phyloP scores from a whole-genome alignment of 2,888 invertebrate species.

The Cacoxenus indagator region DNA sequence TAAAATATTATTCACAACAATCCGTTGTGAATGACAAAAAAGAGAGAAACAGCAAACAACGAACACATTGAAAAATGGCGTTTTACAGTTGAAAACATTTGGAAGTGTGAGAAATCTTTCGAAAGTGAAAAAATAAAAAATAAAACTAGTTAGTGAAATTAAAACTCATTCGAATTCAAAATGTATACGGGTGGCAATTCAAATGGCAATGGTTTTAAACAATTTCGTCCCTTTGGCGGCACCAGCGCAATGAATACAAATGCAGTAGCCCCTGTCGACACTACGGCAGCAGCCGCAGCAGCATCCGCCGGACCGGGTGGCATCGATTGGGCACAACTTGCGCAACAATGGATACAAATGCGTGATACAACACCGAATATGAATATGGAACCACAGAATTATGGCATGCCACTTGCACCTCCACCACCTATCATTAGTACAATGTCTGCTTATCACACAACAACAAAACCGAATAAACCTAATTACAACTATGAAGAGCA shows the following conservation, averaged over 20 bases:
- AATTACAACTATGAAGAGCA: conserved; percentile 73
- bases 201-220: conserved; percentile 70
- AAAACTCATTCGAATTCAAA: conserved; percentile 2
- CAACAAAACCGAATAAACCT: conserved; percentile 24
- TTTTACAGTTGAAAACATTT: conserved; percentile 16
- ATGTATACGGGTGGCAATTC: conserved; percentile 68
- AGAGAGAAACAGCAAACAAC: not conserved
- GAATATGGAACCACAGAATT: conserved; percentile 33
- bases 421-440: conserved; percentile 71
- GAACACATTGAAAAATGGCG: conserved; percentile 50
- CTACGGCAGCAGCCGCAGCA: not conserved
- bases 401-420: conserved; percentile 73
- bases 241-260: conserved; percentile 6
- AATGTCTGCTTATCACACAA: conserved; percentile 38
- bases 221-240: conserved; percentile 77
- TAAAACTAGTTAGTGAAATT: not conserved
- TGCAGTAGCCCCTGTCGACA: conserved; percentile 2
- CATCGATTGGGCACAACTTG: conserved; percentile 97
- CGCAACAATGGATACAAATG: conserved; percentile 98
- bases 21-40: conserved; percentile 25
- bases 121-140: conserved; percentile 15
- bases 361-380: conserved; percentile 72
- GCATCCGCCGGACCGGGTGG: conserved; percentile 73
- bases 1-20: not conserved
- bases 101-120: not conserved